Base-by-base conservation (phyloP, 1,140 invertebrate species). In the Polypedilum pembai region DNA sequence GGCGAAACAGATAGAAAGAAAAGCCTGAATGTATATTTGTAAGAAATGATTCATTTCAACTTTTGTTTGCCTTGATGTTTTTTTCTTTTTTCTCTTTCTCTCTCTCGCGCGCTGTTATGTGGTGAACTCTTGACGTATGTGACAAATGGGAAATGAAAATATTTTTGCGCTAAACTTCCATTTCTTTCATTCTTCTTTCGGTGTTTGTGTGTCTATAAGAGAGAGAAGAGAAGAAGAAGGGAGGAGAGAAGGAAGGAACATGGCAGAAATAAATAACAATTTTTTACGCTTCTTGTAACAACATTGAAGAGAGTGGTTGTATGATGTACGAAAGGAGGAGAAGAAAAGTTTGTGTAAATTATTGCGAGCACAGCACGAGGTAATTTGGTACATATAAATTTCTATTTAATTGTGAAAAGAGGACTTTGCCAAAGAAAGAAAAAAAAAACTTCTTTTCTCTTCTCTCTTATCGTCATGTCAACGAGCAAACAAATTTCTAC, bases 331-430 rank as follows among this genome's bases (percentile, higher is more conserved):
- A n/a, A n/a, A n/a, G 45, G 45, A n/a, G 45, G 65, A 18, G 20
- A 69, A 20, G 65, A 69, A 33, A 33, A 69, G 65, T 69, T 33
- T 69, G 65, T 17, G 17, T 69, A 69, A 69, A 69, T 69, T 69
- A 69, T 69, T 69, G 17, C 65, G 65, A 18, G 20, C 65, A 69
- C 65, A 69, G 20, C 20, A 69, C 20, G 65, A 69, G 65, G 65
- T 69, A 20, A 69, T 69, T 69, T 69, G 65, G 65, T 21, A 69
- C 17, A 69, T 21, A 69, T 69, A 69, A 69, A 69, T 69, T 69
- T 69, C 20, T 21, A 69, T 69, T 69, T 69, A 69, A 69, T 69
- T 69, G 65, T 69, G 17, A 21, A n/a, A n/a, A 69, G 20, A 69
- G 65, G 65, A 69, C 65, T 69, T 69, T 33, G 45, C 12, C 45